Base-by-base conservation (phyloP, 1,140 invertebrate genomes). In the Magallana ariakensis region DNA sequence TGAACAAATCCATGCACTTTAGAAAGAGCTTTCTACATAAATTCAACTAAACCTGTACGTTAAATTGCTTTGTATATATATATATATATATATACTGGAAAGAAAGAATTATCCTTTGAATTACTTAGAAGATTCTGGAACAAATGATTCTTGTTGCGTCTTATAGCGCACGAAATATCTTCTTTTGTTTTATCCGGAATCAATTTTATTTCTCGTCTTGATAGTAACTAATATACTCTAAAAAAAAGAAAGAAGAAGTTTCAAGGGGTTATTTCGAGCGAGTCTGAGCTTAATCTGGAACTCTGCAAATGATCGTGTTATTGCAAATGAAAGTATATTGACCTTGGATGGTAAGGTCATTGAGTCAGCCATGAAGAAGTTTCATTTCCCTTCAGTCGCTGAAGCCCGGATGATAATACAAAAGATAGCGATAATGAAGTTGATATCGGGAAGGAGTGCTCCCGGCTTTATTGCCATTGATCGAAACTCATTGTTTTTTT, bases 361-460 rank as follows among this genome's bases (percentile, higher is more conserved):
- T 19, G 22, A 75, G 66, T 75, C 66, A 33, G 66, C 66, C 66
- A 75, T 75, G 66, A 75, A 75, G 66, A 75, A 75, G 66, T 75
- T 75, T 75, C 66, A 75, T 75, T 75, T 75, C 66, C 66, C 66
- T 75, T 22, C 66, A 46, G 66, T 75, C 10, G 66, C 22, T 26
- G 22, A 75, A 26, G 66, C 66, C 66, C 66, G 66, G 66, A 75
- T 75, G 66, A 75, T 75, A 26, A 75, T 75, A 75, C 22, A 75
- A 75, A 75, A 75, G 66, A 75, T 75, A 75, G 66, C 10, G 66
- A 75, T 75, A 75, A 75, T 75, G 66, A 75, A 75, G 66, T 75
- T 26, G 33, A 75, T 26, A 26, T 75, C 66, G 33, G 66, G 66
- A 75, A 75, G 66, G 33, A 26, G 66, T 19, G 22, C 66, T 26